Base-by-base conservation (phyloP, 2,797 vertebrate genomes). In the Eleutherodactylus coqui region DNA sequence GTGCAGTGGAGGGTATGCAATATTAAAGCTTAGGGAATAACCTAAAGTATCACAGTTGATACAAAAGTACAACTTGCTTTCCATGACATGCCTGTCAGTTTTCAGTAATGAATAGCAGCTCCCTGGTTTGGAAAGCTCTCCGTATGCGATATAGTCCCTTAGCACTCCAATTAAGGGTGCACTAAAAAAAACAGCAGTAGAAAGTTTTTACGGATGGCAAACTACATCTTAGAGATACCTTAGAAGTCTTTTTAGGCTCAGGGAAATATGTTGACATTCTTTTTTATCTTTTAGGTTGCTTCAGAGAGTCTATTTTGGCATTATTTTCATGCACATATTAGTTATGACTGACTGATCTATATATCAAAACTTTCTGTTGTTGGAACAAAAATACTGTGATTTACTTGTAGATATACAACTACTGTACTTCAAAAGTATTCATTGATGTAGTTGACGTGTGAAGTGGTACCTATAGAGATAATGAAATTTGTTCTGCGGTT, bases 261-360 rank as follows among this genome's bases (percentile, higher is more conserved):
- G 34, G 38, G 36, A 73, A 55, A 45, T 73, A 43, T 70, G 27
- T 60, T 79, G 83, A 45, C 62, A 85, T 32, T 73, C 62, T 38
- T n/a, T 79, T 79, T 85, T 38, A 85, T 85, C 62, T 76, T 79
- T 38, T 72, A 58, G 64, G 60, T n/a, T 38, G 58, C 34, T 43
- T 77, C 53, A 53, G 38, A 51, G 62, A 70, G 29, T 38, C n/a
- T 55, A 7, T 72, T 58, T 85, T 70, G 32, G 3, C 17, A 79
- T 4, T 72, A 19, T 69, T n/a, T 78, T 60, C 36, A 77, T 41
- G 14, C 53, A 41, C 27, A 17, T 55, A 70, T 43, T 58, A 70
- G 64, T 70, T 70, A 58, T 70, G 58, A 49, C 53, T 62, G 84
- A 72, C 49, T 70, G 36, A 79, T 43, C n/a, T 45, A 24, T 21